Conservation (phyloP, 1,140 invertebrate genomes). For the Papilio xuthus region DNA sequence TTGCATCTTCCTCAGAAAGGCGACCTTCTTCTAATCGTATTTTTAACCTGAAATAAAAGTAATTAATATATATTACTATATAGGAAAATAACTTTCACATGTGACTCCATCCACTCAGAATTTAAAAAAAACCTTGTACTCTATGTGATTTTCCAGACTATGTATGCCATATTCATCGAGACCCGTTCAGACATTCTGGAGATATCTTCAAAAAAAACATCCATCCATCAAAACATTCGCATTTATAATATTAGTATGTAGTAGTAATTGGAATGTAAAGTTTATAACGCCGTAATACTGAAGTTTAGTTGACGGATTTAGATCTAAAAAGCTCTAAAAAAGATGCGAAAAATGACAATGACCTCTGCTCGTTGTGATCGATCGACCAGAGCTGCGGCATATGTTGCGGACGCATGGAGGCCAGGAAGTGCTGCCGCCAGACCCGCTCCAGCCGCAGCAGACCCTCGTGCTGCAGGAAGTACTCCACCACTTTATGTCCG, state of each 20-base stretch:
- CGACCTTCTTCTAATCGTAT: conserved; percentile 80
- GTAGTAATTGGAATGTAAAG: too few relatives aligned
- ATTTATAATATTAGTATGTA: too few relatives aligned
- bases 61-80: too few relatives aligned
- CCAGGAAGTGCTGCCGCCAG: conserved; percentile 91
- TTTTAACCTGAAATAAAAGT: conserved; percentile 69
- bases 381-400: conserved; percentile 90
- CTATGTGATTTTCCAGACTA: too few relatives aligned
- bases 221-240: too few relatives aligned
- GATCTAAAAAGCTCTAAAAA: not conserved
- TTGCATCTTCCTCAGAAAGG: conserved; percentile 72
- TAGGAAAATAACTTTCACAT: too few relatives aligned
- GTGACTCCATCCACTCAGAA: too few relatives aligned
- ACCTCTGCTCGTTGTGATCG: conserved; percentile 84
- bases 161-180: too few relatives aligned
- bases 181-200: too few relatives aligned
- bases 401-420: conserved; percentile 87
- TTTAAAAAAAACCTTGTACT: too few relatives aligned
- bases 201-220: too few relatives aligned
- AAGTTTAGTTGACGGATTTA: conserved; percentile 11
- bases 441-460: conserved; percentile 86
- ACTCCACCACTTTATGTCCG: conserved; percentile 86
- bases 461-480: conserved; percentile 82
- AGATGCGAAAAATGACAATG: not conserved
- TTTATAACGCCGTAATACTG: not conserved